phyloP scores from a whole-genome alignment of 2,888 invertebrate species.

The Drosophila imparisetae region DNA sequence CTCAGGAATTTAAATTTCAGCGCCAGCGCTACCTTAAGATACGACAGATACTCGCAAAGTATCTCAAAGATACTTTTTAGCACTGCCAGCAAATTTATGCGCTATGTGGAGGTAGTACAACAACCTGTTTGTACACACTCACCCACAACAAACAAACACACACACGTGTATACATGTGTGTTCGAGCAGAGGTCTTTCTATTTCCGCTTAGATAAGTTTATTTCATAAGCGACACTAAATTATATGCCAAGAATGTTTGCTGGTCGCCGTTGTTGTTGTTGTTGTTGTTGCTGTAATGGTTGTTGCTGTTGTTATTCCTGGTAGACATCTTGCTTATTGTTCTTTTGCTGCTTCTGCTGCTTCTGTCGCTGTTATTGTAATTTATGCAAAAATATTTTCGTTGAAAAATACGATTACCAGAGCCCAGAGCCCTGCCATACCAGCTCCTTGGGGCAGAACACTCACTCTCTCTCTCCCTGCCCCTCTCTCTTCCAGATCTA shows the following conservation, averaged over 20 bases:
- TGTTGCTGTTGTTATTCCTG: conserved; percentile 51
- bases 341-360: conserved; percentile 42
- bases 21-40: conserved; percentile 57
- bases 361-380: conserved; percentile 74
- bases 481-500: conserved; percentile 20
- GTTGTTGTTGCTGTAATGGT: conserved; percentile 2
- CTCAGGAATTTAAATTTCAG: conserved; percentile 77
- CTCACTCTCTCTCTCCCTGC: conserved; percentile 3
- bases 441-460: conserved; percentile 39
- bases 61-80: conserved; percentile 50
- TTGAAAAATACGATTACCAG: conserved; percentile 70
- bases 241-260: conserved; percentile 76
- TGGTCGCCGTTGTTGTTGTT: conserved; percentile 33
- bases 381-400: conserved; percentile 79
- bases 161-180: conserved; percentile 4
- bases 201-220: conserved; percentile 81
- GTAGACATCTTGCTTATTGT: conserved; percentile 77
- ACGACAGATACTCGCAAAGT: conserved; percentile 51
- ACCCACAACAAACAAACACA: conserved; percentile 34
- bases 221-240: conserved; percentile 82
- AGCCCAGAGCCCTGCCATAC: conserved; percentile 22
- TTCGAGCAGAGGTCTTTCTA: conserved; percentile 53
- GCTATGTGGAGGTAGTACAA: conserved; percentile 45
- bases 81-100: conserved; percentile 64
- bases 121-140: conserved; percentile 66